Evolutionary conservation across 2,113 vertebrate genomes (phyloP), one percentile per base, ranked within the genome.

Genomic region (Epinephelus fuscoguttatus): DNA sequence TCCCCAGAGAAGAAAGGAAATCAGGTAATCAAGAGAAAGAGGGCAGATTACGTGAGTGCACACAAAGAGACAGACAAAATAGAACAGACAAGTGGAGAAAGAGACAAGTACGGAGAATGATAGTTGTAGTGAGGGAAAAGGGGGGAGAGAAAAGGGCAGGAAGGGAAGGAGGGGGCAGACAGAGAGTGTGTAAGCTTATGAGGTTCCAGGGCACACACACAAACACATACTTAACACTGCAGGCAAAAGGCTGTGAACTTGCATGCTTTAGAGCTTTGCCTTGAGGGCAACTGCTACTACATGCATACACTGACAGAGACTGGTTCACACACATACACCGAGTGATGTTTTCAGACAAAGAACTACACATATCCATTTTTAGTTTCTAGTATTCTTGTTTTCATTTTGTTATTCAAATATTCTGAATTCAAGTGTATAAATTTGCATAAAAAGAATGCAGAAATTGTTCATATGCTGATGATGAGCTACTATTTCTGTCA

Each of bases 111-210:
- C 30, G 63, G 33, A 82, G 55, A 64, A 11, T 59, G 62, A 57
- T 40, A 50, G 42, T 66, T 8, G 67, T 15, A 33, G 47, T 23
- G 50, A n/a, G 21, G 79, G 52, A 12, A n/a, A 40, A 14, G 10
- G 37, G 47, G 61, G 37, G 50, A 9, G 27, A 27, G 53, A 42
- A 62, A 55, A 19, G 55, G 63, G 37, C 1, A 47, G 50, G 12
- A 33, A 40, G 57, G 59, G 18, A 45, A n/a, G 25, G 52, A 23
- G 25, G 55, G 25, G 82, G 72, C 18, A 78, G 75, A 85, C 68
- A 87, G 56, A 86, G 80, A 88, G 64, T 70, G 85, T 85, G 79
- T 89, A 69, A 92, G 78, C 67, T 85, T 37, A 88, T 80, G 87
- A 80, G 72, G 40, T 64, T 75, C 50, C 62, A 56, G n/a, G 4